Base-by-base conservation (phyloP, 2,888 invertebrate species). In the Cerastis rubricosa region DNA sequence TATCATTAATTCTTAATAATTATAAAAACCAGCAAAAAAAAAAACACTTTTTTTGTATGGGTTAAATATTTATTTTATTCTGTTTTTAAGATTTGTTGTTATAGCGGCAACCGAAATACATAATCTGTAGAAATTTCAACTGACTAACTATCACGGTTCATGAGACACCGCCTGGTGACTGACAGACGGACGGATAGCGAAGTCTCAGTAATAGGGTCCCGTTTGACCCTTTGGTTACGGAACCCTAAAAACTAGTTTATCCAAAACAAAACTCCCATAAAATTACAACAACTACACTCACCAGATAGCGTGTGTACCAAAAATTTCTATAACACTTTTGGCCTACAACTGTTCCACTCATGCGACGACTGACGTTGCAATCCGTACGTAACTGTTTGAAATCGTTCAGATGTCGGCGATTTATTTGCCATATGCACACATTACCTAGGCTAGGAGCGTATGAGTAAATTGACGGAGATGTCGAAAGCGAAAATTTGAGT, bases 341-440 rank as follows among this genome's bases (percentile, higher is more conserved):
- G 66, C 59, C 25, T 40, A 54, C 8, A 65, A 81, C 25, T 35
- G n/a, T 22, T 43, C n/a, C n/a, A 51, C 75, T 61, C 86, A 86
- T 78, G 81, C 84, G 57, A 77, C 76, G 14, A 25, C 8, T 84
- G 65, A 57, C 59, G 78, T 59, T 93, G 93, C 91, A 79, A 87
- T 89, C 93, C 72, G 88, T 93, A 93, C 93, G 47, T 63, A 89
- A 89, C 88, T 87, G 91, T 90, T 86, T 86, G 84, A 87, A 90
- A 89, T 91, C 78, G 89, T 75, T 83, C 82, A 89, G 91, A 93
- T 91, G 87, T 85, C 86, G 81, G 86, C 93, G 90, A 94, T 95
- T 95, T 95, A 93, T 94, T 93, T 93, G 92, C 91, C 91, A 93
- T 94, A 94, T 91, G 90, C 87, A 89, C 88, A 88, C 89, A 93